A percentile compares a stretch with the other conserved stretches of the same genome.
Conservation (phyloP, 1,140 invertebrate genomes). For the Anadara kagoshimensis region DNA sequence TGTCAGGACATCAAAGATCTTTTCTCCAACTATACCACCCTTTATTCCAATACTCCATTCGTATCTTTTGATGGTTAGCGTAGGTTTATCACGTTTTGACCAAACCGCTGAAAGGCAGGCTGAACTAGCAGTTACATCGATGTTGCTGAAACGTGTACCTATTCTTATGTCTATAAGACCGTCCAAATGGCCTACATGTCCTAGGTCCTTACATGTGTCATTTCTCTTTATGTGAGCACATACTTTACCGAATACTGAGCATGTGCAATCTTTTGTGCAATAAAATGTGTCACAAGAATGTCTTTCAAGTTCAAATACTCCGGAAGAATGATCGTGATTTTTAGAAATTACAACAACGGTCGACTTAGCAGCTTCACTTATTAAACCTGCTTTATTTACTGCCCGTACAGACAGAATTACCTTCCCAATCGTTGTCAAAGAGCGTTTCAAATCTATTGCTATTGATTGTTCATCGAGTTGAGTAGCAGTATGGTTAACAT, state of each 20-base stretch:
- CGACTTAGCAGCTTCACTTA: neutral
- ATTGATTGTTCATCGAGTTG: neutral
- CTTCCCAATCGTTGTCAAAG: neutral
- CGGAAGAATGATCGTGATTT: neutral
- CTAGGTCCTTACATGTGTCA: neutral
- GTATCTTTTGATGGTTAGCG: constrained; percentile 24
- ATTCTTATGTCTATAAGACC: constrained; percentile 3
- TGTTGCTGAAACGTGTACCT: neutral
- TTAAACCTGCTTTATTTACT: neutral
- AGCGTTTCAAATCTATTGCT: neutral
- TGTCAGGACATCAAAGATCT: constrained; percentile 32
- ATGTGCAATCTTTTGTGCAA: constrained; percentile 20
- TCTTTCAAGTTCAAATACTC: constrained; percentile 1
- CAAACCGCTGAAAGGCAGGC: constrained; percentile 41
- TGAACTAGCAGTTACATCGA: constrained; percentile 24
- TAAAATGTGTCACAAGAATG: constrained; percentile 16
- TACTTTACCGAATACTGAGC: constrained; percentile 6
- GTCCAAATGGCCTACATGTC: neutral
- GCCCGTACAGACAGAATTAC: neutral
- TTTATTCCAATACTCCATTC: constrained; percentile 48
- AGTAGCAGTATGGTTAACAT: neutral
- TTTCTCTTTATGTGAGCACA: neutral
- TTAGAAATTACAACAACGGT: neutral
- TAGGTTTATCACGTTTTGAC: constrained; percentile 1
- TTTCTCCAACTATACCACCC: constrained; percentile 27